A percentile compares a stretch with the other conserved stretches of the same genome.
Evolutionary conservation across 1,140 invertebrate species (phyloP).

Genomic region (Drosophila ficusphila): DNA sequence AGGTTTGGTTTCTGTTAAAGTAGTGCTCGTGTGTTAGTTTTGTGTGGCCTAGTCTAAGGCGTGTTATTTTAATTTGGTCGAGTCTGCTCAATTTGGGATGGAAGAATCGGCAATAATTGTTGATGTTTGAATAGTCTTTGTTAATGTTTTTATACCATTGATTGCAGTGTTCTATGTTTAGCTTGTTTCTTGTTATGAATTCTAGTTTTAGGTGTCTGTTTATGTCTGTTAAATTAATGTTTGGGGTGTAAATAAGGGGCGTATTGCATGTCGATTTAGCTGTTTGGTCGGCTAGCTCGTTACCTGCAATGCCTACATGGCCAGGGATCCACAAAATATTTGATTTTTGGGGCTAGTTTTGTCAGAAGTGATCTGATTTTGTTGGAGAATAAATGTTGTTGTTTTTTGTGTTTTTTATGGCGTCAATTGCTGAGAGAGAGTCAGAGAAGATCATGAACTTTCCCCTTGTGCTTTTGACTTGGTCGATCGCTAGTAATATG

Average conservation of each 20-base stretch:
- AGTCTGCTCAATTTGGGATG: neutral
- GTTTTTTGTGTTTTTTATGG: neutral
- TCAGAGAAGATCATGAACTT: slow-evolving; percentile 9
- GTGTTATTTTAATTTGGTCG: no score
- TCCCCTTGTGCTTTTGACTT: slow-evolving; percentile 7
- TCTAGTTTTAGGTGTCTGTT: slow-evolving; percentile 13
- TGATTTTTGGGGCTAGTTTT: neutral
- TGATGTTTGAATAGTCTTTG: neutral
- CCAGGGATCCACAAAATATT: neutral
- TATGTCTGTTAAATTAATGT: neutral
- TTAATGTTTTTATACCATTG: slow-evolving; percentile 8
- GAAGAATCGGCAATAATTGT: neutral
- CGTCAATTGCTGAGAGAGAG: slow-evolving; percentile 5
- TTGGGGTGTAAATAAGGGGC: neutral
- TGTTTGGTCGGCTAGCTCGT: no score
- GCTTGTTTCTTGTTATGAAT: slow-evolving; percentile 5
- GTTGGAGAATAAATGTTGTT: neutral
- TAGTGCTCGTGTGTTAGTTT: no score
- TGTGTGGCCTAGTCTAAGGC: no score
- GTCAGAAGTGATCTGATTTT: no score
- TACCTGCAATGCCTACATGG: neutral
- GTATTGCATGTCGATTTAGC: neutral
- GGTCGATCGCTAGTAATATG: slow-evolving; percentile 8
- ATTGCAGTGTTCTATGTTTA: slow-evolving; percentile 17
- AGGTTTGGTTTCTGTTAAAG: neutral